These are phyloP conservation scores for Corythaeola cristata DNA, from an alignment of 2,113 vertebrate species.

Conservation along the genomic window DNA sequence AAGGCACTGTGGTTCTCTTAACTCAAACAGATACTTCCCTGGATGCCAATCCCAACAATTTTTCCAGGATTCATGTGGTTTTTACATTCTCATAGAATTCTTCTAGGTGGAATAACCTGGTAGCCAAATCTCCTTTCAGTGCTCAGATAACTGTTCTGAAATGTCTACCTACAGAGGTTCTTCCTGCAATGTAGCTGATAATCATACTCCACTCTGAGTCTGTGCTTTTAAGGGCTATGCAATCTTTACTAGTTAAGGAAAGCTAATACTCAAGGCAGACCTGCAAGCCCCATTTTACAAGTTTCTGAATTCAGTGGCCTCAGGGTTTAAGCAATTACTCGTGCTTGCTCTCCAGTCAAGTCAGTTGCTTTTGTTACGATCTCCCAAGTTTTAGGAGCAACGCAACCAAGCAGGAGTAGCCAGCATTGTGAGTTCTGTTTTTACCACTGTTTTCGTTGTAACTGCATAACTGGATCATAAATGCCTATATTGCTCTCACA, in stretches of 20 bases:
- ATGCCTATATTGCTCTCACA: neutral
- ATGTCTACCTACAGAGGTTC: neutral
- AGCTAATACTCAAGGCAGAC: neutral
- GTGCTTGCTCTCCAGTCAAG: neutral
- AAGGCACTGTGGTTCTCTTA: neutral
- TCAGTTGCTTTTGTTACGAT: neutral
- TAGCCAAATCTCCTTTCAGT: neutral
- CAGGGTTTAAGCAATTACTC: neutral
- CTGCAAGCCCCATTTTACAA: neutral
- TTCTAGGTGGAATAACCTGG: neutral
- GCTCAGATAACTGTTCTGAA: neutral
- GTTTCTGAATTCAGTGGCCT: neutral
- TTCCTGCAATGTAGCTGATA: neutral
- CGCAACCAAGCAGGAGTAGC: neutral
- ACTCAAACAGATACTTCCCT: neutral
- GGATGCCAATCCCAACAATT: neutral
- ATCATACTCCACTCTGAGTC: neutral
- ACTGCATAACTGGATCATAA: neutral
- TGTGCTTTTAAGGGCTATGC: neutral
- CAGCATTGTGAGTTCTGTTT: accelerated
- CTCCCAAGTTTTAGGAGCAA: neutral
- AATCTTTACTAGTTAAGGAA: neutral
- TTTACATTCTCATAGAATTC: neutral
- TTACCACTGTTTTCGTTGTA: neutral
- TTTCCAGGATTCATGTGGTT: neutral